Evolutionary conservation across 2,113 vertebrate genomes (phyloP), one percentile per base, ranked within the genome.

Genomic region (Pleuronectes platessa): DNA sequence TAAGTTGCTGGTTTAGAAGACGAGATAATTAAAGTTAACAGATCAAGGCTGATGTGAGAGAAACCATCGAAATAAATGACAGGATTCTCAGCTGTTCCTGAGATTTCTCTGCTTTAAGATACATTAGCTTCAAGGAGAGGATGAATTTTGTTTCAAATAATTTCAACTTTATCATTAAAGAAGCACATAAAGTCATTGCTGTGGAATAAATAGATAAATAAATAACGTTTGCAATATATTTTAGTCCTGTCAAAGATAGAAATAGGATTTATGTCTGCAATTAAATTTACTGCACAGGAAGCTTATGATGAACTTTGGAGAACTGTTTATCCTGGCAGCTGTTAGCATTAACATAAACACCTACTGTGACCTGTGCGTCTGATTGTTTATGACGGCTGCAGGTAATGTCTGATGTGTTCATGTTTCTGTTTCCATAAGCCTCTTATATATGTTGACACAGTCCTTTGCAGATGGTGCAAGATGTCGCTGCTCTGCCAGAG

Each of bases 401-500:
- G 45, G 17, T 20, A 20, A 4, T 51, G 49, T 7, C 13, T 17
- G 17, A 51, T 21, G 51, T 20, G 8, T 54, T 14, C 13, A 12
- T 11, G 27, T 54, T 10, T 24, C 51, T 68, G 65, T 68, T 69
- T 67, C 70, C 53, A 20, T 66, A 58, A 66, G 20, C 9, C 14
- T 54, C 24, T 5, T 18, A 63, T 63, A 40, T n/a, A 24, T 5
- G 13, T n/a, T 8, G 63, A 61, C 58, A n/a, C 13, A 26, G 15
- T 68, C 37, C 18, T 23, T 76, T 71, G 70, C 42, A 78, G 4
- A 66, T 65, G 69, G 49, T 40, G 51, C 15, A 17, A 68, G 56
- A 21, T 62, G 63, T 9, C 8, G 8, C 58, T 69, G 64, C 31
- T 12, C 20, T 5, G 15, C 51, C 68, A 26, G 63, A 81, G 83